Conservation (phyloP, 2,888 invertebrate genomes). For the Drosophila melanosoma region DNA sequence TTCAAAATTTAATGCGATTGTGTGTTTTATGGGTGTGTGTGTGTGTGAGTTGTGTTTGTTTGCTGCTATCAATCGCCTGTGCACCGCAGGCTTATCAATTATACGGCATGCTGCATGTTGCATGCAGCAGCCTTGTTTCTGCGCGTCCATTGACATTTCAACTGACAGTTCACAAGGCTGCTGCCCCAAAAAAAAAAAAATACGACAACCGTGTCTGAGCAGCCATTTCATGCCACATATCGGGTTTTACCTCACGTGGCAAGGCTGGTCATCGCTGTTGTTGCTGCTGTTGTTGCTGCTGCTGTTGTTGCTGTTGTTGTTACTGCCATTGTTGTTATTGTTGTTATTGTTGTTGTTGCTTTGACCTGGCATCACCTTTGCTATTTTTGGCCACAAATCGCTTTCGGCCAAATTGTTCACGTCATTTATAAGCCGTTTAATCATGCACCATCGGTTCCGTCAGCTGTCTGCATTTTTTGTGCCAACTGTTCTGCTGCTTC, state of each 20-base stretch:
- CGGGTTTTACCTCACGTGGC: slow-evolving; percentile 27
- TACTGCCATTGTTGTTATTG: neutral
- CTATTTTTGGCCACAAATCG: slow-evolving; percentile 34
- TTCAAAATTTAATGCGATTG: slow-evolving; percentile 43
- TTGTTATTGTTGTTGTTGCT: neutral
- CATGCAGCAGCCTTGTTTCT: slow-evolving; percentile 12
- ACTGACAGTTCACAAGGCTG: slow-evolving; percentile 15
- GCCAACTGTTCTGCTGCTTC: neutral
- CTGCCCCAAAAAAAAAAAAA: neutral
- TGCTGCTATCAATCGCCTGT: slow-evolving; percentile 33
- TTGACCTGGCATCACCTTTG: slow-evolving; percentile 15
- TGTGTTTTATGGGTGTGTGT: neutral
- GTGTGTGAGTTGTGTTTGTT: slow-evolving; percentile 1
- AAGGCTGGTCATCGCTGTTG: neutral
- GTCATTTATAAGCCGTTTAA: slow-evolving; percentile 77
- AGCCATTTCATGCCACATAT: neutral
- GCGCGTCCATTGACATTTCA: slow-evolving; percentile 21
- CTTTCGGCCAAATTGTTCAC: slow-evolving; percentile 43
- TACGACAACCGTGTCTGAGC: neutral
- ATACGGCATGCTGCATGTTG: slow-evolving; percentile 28
- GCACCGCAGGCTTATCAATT: slow-evolving; percentile 57
- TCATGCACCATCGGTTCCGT: slow-evolving; percentile 67
- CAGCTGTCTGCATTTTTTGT: slow-evolving; percentile 60
- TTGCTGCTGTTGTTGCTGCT: neutral
- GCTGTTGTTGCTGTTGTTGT: neutral